Percentiles rank a stretch among this genome's conserved stretches.
Evolutionary conservation across 2,797 vertebrate species (phyloP).

Genomic region (Amblyraja radiata): DNA sequence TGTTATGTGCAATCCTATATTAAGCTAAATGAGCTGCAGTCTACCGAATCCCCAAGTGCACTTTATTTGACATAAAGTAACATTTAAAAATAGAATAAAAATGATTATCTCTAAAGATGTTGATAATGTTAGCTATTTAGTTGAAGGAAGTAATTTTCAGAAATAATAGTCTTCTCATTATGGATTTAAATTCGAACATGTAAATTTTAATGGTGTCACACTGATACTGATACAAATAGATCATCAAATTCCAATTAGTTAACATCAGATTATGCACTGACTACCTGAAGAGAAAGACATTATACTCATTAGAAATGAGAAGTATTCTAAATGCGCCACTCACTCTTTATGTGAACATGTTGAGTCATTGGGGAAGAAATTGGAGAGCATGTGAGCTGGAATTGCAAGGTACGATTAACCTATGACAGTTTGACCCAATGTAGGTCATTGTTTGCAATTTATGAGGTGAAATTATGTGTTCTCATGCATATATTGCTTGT

Average conservation of each 20-base stretch:
- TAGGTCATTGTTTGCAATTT: too few species aligned
- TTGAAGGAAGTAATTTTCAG: conserved; percentile 11
- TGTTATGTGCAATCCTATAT: neutral
- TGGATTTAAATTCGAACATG: neutral
- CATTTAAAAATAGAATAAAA: neutral
- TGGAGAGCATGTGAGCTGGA: too few species aligned
- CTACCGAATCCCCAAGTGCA: neutral
- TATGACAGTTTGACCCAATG: too few species aligned
- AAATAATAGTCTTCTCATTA: neutral
- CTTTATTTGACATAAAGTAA: neutral
- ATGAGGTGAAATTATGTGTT: too few species aligned
- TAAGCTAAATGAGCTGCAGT: neutral
- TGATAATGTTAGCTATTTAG: neutral
- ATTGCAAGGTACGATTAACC: too few species aligned
- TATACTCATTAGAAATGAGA: neutral
- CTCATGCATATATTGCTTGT: too few species aligned
- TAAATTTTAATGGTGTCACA: neutral
- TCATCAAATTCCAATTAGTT: neutral
- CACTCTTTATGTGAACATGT: neutral
- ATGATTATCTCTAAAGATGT: neutral
- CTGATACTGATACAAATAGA: neutral
- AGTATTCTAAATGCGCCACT: neutral
- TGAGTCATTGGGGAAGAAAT: too few species aligned
- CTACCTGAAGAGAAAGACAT: neutral
- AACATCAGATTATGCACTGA: neutral